phyloP scores from a whole-genome alignment of 2,113 vertebrate species.

The Leucosticte australis region DNA sequence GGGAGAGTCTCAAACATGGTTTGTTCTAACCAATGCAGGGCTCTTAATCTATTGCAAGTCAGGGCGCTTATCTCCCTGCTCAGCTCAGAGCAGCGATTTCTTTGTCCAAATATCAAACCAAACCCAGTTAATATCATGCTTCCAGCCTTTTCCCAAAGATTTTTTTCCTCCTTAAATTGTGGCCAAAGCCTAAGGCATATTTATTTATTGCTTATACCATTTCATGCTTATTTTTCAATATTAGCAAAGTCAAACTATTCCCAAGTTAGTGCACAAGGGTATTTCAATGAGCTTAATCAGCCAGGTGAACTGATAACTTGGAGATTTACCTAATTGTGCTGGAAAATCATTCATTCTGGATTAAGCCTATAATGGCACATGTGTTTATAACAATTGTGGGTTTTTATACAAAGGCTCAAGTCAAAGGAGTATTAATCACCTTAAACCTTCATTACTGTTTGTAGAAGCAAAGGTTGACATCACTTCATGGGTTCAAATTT shows the following conservation, averaged over 20 bases:
- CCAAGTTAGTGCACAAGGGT: conserved; percentile 40
- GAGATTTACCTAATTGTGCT: conserved; percentile 25
- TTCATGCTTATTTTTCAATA: conserved; percentile 71
- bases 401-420: background rate
- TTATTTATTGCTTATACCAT: conserved; percentile 63
- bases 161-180: conserved; percentile 47
- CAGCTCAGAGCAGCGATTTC: conserved; percentile 75
- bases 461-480: background rate
- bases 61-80: conserved; percentile 78
- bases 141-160: conserved; percentile 48
- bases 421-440: background rate
- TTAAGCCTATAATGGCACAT: background rate
- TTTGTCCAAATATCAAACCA: conserved; percentile 79
- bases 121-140: conserved; percentile 67
- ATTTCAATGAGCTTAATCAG: conserved; percentile 62
- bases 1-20: conserved; percentile 67
- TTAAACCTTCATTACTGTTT: background rate
- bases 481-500: background rate
- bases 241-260: conserved; percentile 68
- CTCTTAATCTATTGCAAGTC: conserved; percentile 79
- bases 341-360: conserved; percentile 32
- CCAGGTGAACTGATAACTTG: conserved; percentile 58
- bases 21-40: conserved; percentile 72
- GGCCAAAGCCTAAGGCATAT: conserved; percentile 48
- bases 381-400: background rate